Conservation (phyloP, 2,113 vertebrate genomes). For the Trochalopteron elliotii region DNA sequence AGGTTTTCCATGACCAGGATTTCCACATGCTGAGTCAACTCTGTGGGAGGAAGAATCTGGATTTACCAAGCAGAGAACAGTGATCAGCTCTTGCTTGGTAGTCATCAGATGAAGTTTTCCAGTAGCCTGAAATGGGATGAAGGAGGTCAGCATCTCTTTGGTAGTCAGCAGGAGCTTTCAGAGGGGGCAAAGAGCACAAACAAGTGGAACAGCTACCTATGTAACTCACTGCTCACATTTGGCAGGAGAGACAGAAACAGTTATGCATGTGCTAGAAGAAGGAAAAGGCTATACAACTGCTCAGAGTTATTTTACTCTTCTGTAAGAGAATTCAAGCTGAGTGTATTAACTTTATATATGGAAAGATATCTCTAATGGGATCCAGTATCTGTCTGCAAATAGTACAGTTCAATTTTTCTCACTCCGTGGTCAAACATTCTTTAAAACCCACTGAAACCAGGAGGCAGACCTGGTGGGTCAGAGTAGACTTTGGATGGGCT, state of each 20-base stretch:
- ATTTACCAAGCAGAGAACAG: not conserved
- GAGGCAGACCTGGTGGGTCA: not conserved
- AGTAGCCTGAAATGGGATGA: not conserved
- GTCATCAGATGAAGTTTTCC: not conserved
- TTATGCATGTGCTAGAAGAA: accelerated
- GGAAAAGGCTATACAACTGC: not conserved
- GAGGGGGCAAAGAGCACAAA: not conserved
- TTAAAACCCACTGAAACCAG: not conserved
- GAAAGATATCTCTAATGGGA: not conserved
- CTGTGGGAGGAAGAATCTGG: not conserved
- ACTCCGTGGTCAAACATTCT: not conserved
- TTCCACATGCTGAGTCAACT: not conserved
- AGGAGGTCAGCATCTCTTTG: not conserved
- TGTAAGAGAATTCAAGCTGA: not conserved
- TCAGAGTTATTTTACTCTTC: not conserved
- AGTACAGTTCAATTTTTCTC: not conserved
- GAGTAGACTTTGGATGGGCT: not conserved
- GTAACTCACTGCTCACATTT: not conserved
- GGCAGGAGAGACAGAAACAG: not conserved
- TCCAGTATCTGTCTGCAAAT: not conserved
- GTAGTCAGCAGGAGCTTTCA: not conserved
- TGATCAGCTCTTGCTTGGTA: not conserved
- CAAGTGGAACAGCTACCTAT: not conserved
- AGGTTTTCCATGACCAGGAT: not conserved
- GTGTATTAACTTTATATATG: not conserved